Evolutionary conservation across 2,113 vertebrate species (phyloP), one percentile per base, ranked within the genome.

Genomic region (Pavo muticus): DNA sequence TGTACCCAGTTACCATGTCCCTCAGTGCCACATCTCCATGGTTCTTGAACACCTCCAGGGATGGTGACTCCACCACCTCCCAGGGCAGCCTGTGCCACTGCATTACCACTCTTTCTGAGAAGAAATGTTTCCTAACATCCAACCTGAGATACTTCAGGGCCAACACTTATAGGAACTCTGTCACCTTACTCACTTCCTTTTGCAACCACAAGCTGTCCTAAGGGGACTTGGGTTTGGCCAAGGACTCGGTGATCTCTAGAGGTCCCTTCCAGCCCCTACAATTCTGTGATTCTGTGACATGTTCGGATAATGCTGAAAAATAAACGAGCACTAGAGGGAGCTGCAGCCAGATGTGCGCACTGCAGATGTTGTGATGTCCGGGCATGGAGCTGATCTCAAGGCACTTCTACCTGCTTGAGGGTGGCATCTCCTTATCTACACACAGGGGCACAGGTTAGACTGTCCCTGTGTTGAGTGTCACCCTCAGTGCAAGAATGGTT

Each of bases 241-340:
- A 88, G 48, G 48, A 24, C 23, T 50, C 20, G 21, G 11, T 47
- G 47, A 50, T 50, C 48, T 50, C 48, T 50, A 50, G 48, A 50
- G 48, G 23, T 50, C 48, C 48, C 48, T 50, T 50, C 11, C 48
- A 50, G 48, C 23, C 48, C 48, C 11, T 50, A 50, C 48, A 50
- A 50, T 24, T 12, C 48, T 50, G 48, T 24, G 23, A 24, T 24
- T 50, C 21, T 50, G 48, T 50, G 48, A 24, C 11, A 21, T n/a
- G 6, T 44, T 84, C 40, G 21, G 17, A 16, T 25, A 40, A 32
- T 84, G 69, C 13, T 89, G 69, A 73, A 70, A 88, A 87, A 29
- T 0, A 60, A 25, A 45, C 44, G 71, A 77, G 20, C 94, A 70
- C 69, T 78, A 95, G 96, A 88, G 88, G 88, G 96, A 87, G 84